Evolutionary conservation across 2,797 vertebrate species (phyloP).

Genomic region (Otolemur crassicaudatus): DNA sequence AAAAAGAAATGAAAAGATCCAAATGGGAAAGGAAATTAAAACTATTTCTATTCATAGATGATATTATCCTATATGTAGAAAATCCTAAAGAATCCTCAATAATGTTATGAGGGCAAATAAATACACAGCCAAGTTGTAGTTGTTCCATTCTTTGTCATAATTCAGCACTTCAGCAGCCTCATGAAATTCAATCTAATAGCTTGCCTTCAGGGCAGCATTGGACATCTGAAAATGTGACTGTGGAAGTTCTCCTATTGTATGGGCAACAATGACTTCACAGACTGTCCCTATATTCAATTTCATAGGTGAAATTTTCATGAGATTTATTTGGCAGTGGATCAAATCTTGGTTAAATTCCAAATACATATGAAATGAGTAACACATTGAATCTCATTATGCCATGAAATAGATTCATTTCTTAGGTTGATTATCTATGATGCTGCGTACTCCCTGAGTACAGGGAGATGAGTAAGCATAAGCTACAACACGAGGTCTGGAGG

Average conservation of each 20-base stretch:
- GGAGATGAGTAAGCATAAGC: neutral
- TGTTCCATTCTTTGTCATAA: neutral
- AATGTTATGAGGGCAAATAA: neutral
- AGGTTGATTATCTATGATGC: neutral
- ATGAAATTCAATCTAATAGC: neutral
- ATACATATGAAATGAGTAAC: neutral
- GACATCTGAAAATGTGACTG: slow-evolving; percentile 13
- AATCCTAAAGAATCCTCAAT: neutral
- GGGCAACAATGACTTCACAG: neutral
- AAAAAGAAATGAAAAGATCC: slow-evolving; percentile 41
- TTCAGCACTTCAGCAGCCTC: neutral
- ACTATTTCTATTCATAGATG: neutral
- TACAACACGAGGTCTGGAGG: neutral
- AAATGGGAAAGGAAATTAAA: slow-evolving; percentile 7
- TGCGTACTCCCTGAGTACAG: neutral
- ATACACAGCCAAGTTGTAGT: neutral
- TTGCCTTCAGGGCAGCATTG: neutral
- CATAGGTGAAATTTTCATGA: neutral
- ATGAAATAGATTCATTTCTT: neutral
- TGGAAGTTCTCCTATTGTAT: neutral
- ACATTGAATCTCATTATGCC: neutral
- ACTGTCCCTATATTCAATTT: neutral
- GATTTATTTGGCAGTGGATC: neutral
- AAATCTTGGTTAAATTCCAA: slow-evolving; percentile 48
- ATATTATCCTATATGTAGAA: neutral